Percentiles rank a stretch among this genome's conserved stretches.
Conservation (phyloP, 2,888 invertebrate species). For the Chrysomela aeneicollis region DNA sequence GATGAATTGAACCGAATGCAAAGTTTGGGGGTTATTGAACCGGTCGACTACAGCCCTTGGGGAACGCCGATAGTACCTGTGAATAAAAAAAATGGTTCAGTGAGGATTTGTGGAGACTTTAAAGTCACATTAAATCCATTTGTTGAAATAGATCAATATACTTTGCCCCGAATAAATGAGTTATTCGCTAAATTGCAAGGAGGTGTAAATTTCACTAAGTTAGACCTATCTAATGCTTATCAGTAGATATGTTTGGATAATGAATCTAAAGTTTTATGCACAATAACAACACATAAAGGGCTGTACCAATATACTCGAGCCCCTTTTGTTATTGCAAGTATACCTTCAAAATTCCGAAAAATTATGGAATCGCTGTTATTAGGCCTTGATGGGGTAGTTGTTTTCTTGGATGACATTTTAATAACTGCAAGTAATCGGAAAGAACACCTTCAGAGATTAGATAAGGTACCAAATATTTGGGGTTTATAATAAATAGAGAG, state of each 20-base stretch:
- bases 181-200: conserved; percentile 17
- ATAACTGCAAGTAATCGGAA: conserved; percentile 1
- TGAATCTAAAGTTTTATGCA: conserved; percentile 17
- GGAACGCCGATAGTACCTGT: conserved; percentile 8
- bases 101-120: no score
- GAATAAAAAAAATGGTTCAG: background rate
- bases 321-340: background rate
- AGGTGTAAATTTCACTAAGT: conserved; percentile 24
- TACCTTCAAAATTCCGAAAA: conserved; percentile 5
- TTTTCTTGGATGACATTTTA: conserved; percentile 24
- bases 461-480: conserved; percentile 1
- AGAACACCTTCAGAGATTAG: background rate
- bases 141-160: background rate
- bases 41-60: conserved; percentile 9
- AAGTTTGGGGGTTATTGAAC: conserved; percentile 10
- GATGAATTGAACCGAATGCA: conserved; percentile 10
- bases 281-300: conserved; percentile 22
- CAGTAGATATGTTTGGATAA: conserved; percentile 25
- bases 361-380: background rate
- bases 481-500: background rate
- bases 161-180: background rate
- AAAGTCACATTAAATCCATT: background rate
- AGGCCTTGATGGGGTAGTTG: conserved; percentile 9
- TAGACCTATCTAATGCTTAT: conserved; percentile 23
- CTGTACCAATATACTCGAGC: conserved; percentile 24